Conservation (phyloP, 2,113 vertebrate genomes). For the Thamnaconus septentrionalis region DNA sequence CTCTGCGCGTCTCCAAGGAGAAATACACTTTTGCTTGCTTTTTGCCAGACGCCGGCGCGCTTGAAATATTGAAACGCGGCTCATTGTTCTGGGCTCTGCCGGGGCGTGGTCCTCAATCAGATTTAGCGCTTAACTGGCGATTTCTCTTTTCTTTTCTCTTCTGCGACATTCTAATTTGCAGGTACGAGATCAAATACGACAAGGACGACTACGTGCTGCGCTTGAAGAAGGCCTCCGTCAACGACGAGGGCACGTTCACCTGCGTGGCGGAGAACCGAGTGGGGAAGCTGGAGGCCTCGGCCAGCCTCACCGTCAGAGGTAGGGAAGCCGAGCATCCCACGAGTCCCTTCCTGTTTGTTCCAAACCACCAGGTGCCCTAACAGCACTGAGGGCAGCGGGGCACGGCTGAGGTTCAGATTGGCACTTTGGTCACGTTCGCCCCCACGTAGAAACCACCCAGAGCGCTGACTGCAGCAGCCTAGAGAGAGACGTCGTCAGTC, state of each 20-base stretch:
- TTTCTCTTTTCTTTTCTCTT: slow-evolving; percentile 3
- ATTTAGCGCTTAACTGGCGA: slow-evolving; percentile 5
- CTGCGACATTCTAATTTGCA: slow-evolving; percentile 57
- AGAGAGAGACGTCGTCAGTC: slow-evolving; percentile 48
- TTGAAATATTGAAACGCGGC: too few species aligned
- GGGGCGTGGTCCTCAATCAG: background rate
- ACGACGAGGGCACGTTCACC: slow-evolving; percentile 89
- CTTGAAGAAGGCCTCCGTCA: slow-evolving; percentile 86
- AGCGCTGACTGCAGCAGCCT: slow-evolving; percentile 25
- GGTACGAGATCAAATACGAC: slow-evolving; percentile 96
- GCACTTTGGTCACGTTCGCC: slow-evolving; percentile 12
- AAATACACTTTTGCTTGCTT: slow-evolving; percentile 10
- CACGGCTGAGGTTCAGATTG: slow-evolving; percentile 12
- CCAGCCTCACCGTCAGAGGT: slow-evolving; percentile 95
- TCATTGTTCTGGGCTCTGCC: too few species aligned
- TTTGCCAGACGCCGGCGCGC: background rate
- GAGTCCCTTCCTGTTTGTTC: background rate
- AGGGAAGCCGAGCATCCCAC: slow-evolving; percentile 42
- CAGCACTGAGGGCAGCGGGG: slow-evolving; percentile 1
- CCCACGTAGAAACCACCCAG: slow-evolving; percentile 23
- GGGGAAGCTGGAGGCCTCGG: slow-evolving; percentile 91
- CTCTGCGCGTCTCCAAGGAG: slow-evolving; percentile 11
- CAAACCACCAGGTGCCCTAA: background rate
- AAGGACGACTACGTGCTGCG: slow-evolving; percentile 94
- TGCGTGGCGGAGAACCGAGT: slow-evolving; percentile 96